Evolutionary conservation across 2,797 vertebrate species (phyloP).

Genomic region (Mus spretus): DNA sequence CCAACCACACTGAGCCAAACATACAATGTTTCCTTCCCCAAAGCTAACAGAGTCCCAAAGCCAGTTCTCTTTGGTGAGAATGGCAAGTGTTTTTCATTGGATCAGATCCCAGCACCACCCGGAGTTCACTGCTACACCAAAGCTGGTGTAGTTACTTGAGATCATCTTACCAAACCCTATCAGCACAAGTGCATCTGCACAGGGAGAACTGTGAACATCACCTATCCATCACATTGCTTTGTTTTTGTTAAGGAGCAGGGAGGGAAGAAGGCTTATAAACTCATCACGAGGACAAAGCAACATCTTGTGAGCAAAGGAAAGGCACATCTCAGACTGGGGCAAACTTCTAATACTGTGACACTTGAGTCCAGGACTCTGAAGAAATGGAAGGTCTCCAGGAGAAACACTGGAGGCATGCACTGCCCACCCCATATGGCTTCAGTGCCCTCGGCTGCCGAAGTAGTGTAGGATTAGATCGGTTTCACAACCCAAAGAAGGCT

Average conservation of each 20-base stretch:
- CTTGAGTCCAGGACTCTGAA: slow-evolving; percentile 66
- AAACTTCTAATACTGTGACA: slow-evolving; percentile 80
- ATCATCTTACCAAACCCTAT: slow-evolving; percentile 41
- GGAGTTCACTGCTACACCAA: slow-evolving; percentile 44
- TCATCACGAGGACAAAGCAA: slow-evolving; percentile 70
- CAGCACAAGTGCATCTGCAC: slow-evolving; percentile 61
- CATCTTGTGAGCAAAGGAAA: slow-evolving; percentile 80
- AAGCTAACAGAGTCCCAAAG: slow-evolving; percentile 61
- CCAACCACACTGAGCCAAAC: slow-evolving; percentile 63
- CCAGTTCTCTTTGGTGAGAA: slow-evolving; percentile 55
- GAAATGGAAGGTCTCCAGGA: slow-evolving; percentile 70
- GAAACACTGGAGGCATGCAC: slow-evolving; percentile 74
- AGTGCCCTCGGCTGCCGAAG: slow-evolving; percentile 62
- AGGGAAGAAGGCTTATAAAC: slow-evolving; percentile 75
- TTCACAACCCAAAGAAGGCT: slow-evolving; percentile 66
- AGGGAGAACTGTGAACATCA: slow-evolving; percentile 68
- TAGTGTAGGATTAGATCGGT: slow-evolving; percentile 62
- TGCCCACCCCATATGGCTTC: slow-evolving; percentile 71
- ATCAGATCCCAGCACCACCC: slow-evolving; percentile 23
- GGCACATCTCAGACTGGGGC: slow-evolving; percentile 79
- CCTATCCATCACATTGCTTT: slow-evolving; percentile 74
- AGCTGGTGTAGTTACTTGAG: slow-evolving; percentile 62
- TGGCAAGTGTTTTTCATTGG: slow-evolving; percentile 32
- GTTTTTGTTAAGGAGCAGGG: slow-evolving; percentile 77
- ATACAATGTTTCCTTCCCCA: slow-evolving; percentile 69